Conservation (phyloP, 2,797 vertebrate species). For the Muscicapa comitata region DNA sequence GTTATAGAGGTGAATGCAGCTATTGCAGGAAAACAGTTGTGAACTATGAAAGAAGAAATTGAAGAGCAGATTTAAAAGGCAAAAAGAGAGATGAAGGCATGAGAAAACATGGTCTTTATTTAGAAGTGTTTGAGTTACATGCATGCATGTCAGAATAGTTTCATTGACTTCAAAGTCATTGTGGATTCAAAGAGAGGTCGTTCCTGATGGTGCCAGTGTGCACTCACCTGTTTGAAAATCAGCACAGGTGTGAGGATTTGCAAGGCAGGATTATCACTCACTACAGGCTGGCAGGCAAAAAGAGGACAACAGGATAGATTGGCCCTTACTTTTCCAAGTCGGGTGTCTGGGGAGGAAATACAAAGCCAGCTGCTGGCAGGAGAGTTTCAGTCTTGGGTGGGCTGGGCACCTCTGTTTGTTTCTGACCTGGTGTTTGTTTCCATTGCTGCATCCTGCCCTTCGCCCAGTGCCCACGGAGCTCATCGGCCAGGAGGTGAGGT, state of each 20-base stretch:
- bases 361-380: not conserved
- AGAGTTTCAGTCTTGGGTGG: not conserved
- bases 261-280: not conserved
- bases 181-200: not conserved
- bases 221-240: not conserved
- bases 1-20: not conserved
- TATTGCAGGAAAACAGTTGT: not conserved
- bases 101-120: not conserved
- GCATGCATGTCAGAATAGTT: not conserved
- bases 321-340: not conserved
- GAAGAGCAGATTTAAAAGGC: not conserved
- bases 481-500: constrained; percentile 92
- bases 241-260: not conserved
- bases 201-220: not conserved
- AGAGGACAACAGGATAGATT: not conserved
- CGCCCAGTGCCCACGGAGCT: constrained; percentile 85
- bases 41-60: not conserved
- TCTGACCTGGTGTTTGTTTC: constrained; percentile 9
- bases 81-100: not conserved
- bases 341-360: rapidly evolving
- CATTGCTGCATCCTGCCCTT: not conserved
- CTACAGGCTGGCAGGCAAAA: not conserved
- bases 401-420: rapidly evolving
- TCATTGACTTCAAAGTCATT: not conserved
- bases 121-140: not conserved